Conservation (phyloP, 2,113 vertebrate genomes). For the Lepisosteus osseus region DNA sequence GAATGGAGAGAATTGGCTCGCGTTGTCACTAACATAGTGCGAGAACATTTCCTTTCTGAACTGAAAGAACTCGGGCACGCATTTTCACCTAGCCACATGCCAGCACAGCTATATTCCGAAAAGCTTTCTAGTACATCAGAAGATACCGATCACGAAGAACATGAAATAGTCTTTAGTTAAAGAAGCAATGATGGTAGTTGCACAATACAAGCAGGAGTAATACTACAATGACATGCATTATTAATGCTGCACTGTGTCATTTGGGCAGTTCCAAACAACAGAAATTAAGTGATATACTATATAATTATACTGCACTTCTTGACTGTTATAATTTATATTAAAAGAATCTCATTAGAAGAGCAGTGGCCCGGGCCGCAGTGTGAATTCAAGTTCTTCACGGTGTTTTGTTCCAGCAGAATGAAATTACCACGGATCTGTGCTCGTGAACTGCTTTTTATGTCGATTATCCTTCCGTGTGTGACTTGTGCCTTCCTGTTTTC, state of each 20-base stretch:
- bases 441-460: too few relatives aligned
- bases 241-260: too few relatives aligned
- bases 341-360: background rate
- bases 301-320: background rate
- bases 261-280: background rate
- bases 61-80: background rate
- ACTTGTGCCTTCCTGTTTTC: background rate
- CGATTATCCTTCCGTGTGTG: too few relatives aligned
- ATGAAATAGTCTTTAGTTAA: too few relatives aligned
- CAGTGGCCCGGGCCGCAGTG: background rate
- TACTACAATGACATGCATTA: too few relatives aligned
- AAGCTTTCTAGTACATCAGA: too few relatives aligned
- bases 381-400: background rate
- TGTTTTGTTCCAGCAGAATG: background rate
- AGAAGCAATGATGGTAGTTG: too few relatives aligned
- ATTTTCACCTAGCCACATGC: too few relatives aligned
- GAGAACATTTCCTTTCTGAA: background rate
- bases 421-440: background rate
- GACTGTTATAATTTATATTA: background rate
- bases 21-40: background rate
- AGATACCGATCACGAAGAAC: too few relatives aligned
- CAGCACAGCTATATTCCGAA: too few relatives aligned
- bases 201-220: background rate
- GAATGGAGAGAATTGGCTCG: slow-evolving; percentile 19
- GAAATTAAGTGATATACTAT: background rate